Evolutionary conservation across 2,113 vertebrate species (phyloP).

Genomic region (Gadus macrocephalus): DNA sequence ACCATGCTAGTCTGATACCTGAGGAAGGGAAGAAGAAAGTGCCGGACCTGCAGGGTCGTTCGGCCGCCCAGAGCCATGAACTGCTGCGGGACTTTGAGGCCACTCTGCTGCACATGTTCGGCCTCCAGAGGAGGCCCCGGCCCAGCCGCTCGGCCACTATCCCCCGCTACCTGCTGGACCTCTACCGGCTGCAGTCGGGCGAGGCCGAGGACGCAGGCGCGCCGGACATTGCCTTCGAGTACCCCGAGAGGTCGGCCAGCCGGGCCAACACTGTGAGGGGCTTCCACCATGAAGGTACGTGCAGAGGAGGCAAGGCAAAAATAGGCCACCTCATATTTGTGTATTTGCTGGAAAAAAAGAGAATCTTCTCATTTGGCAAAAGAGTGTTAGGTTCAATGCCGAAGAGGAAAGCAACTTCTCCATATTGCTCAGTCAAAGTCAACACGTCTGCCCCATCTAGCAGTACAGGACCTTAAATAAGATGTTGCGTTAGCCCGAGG

Average conservation of each 20-base stretch:
- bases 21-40: conserved; percentile 96
- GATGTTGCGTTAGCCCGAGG: conserved; percentile 41
- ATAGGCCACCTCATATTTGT: neutral
- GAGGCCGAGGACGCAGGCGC: conserved; percentile 84
- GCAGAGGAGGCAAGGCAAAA: neutral
- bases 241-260: conserved; percentile 91
- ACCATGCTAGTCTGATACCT: conserved; percentile 97
- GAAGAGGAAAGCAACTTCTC: conserved; percentile 62
- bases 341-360: conserved; percentile 23
- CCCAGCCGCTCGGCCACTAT: conserved; percentile 85
- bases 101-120: conserved; percentile 97
- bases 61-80: conserved; percentile 89
- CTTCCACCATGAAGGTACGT: conserved; percentile 95
- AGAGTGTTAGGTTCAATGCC: conserved; percentile 62
- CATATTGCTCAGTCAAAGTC: conserved; percentile 64
- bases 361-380: conserved; percentile 52
- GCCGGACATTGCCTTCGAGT: conserved; percentile 80
- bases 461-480: conserved; percentile 54
- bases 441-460: conserved; percentile 58
- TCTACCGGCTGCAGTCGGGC: conserved; percentile 95
- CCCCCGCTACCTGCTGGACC: conserved; percentile 94
- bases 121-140: conserved; percentile 90
- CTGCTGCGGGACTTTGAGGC: conserved; percentile 98
- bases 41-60: conserved; percentile 85
- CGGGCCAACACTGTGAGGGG: conserved; percentile 97